phyloP scores from a whole-genome alignment of 1,140 invertebrate species.

The Cepaea nemoralis region DNA sequence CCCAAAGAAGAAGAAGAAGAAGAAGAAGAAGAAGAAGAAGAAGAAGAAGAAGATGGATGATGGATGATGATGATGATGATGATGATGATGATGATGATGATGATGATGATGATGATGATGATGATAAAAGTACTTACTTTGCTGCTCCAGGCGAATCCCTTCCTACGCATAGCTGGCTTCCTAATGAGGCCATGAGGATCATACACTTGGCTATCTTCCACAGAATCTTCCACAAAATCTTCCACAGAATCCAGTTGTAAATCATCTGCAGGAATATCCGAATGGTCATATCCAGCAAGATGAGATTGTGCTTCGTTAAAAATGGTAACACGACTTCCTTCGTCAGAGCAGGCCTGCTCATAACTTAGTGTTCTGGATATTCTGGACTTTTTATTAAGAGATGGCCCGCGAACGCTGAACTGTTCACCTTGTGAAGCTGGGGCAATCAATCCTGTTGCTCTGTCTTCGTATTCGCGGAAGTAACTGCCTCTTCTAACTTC shows the following conservation, averaged over 20 bases:
- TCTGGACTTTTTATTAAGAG: background rate
- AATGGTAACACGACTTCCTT: background rate
- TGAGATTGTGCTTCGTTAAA: background rate
- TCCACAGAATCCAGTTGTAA: background rate
- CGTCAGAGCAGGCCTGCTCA: background rate
- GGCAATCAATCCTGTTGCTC: background rate
- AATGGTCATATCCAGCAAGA: background rate
- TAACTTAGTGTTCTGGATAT: background rate
- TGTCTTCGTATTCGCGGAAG: background rate
- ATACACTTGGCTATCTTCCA: background rate
- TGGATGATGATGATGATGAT: background rate
- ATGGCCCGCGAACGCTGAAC: background rate
- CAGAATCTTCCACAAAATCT: background rate
- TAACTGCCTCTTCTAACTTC: background rate
- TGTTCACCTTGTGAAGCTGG: background rate
- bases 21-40: too few species aligned
- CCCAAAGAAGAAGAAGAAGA: too few species aligned
- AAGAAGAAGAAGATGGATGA: too few species aligned
- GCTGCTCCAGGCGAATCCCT: conserved; percentile 20
- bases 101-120: too few species aligned
- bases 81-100: background rate
- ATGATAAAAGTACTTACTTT: background rate
- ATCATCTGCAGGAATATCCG: background rate
- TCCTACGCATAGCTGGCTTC: conserved; percentile 23
- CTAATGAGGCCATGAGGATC: background rate